phyloP scores from a whole-genome alignment of 2,888 invertebrate genomes.

The Spisula subtruncata region DNA sequence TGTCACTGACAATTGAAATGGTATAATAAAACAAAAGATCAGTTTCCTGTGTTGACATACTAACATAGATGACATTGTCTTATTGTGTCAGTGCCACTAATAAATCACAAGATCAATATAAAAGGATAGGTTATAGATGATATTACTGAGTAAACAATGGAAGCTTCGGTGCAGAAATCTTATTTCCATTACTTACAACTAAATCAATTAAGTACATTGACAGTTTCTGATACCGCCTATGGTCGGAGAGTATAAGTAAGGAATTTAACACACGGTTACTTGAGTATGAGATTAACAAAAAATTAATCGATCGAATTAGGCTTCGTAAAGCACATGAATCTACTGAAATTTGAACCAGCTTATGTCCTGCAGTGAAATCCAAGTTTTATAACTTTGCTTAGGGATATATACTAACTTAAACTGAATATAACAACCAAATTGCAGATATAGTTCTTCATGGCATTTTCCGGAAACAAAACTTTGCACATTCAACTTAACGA shows the following conservation, averaged over 20 bases:
- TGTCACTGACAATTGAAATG: too few relatives aligned
- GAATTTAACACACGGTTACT: not conserved
- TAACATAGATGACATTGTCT: not conserved
- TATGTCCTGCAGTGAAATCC: too few relatives aligned
- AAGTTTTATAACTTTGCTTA: too few relatives aligned
- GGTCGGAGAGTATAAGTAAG: not conserved
- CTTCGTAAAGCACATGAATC: too few relatives aligned
- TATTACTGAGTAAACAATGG: not conserved
- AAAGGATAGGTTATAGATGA: not conserved
- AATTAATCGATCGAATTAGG: too few relatives aligned
- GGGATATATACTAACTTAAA: too few relatives aligned
- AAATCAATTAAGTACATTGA: not conserved
- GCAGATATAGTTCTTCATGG: too few relatives aligned
- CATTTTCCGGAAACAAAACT: too few relatives aligned
- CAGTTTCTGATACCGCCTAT: not conserved
- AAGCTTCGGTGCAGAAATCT: not conserved
- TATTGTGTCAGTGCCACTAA: not conserved
- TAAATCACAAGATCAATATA: not conserved
- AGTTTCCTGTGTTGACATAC: not conserved
- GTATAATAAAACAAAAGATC: too few relatives aligned
- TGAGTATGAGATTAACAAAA: not conserved
- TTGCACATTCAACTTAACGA: too few relatives aligned
- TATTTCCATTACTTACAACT: constrained; percentile 16
- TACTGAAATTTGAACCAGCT: too few relatives aligned
- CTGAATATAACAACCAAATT: too few relatives aligned